Percentiles rank a stretch among this genome's conserved stretches.
phyloP scores from a whole-genome alignment of 2,888 invertebrate species.

The Rhogogaster chlorosoma region DNA sequence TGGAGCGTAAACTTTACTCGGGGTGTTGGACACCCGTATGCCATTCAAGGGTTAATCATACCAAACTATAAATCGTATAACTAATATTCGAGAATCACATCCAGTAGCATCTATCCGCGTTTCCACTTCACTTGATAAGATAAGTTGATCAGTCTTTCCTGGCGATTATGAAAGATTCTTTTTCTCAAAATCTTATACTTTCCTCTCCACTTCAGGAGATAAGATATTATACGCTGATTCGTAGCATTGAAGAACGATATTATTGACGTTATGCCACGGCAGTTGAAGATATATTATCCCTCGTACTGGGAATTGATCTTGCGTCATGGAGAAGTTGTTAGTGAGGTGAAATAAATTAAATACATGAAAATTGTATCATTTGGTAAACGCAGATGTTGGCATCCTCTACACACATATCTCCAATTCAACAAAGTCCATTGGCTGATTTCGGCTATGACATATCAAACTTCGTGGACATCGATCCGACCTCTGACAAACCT shows the following conservation, averaged over 20 bases:
- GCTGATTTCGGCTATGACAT: constrained; percentile 85
- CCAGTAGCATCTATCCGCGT: not conserved
- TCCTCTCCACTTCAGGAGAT: not conserved
- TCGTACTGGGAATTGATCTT: no score
- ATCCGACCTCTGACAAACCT: constrained; percentile 80
- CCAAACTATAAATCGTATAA: not conserved
- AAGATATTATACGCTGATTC: not conserved
- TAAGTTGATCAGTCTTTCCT: not conserved
- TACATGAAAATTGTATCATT: constrained; percentile 78
- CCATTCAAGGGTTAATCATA: no score
- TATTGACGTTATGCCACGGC: not conserved
- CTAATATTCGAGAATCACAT: not conserved
- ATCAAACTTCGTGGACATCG: constrained; percentile 80
- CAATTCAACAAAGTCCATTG: constrained; percentile 85
- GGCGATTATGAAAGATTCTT: not conserved
- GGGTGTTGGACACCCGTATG: no score
- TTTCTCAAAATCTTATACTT: not conserved
- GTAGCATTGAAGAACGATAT: not conserved
- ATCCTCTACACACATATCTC: constrained; percentile 86
- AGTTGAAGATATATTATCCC: not conserved
- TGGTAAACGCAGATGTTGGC: constrained; percentile 81
- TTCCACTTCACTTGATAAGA: not conserved
- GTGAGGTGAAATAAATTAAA: constrained; percentile 74
- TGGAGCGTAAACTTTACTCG: no score
- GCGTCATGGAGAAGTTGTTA: constrained; percentile 78